A percentile compares a stretch with the other conserved stretches of the same genome.
These are phyloP conservation scores for Drosophila acutilabella DNA, from an alignment of 2,888 invertebrate genomes.

Conservation along the genomic window DNA sequence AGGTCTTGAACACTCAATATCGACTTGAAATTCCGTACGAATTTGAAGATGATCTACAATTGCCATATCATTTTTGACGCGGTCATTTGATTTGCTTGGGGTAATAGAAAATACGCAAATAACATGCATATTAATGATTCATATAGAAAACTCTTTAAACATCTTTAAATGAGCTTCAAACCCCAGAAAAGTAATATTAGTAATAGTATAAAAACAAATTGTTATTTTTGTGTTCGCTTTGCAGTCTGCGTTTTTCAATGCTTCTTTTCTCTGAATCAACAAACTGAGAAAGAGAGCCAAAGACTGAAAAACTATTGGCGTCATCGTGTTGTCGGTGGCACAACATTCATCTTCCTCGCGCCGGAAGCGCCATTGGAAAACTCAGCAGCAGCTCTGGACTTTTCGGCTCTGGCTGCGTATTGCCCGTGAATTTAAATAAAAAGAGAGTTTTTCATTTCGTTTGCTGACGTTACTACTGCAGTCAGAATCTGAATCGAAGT, in stretches of 20 bases:
- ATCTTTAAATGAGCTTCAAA: too few relatives aligned
- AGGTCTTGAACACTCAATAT: too few relatives aligned
- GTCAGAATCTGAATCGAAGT: slow-evolving; percentile 17
- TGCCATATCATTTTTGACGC: too few relatives aligned
- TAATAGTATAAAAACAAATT: not conserved
- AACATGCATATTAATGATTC: too few relatives aligned
- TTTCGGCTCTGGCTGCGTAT: slow-evolving; percentile 43
- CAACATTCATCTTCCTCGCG: slow-evolving; percentile 83
- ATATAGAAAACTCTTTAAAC: too few relatives aligned
- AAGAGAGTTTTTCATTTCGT: slow-evolving; percentile 71
- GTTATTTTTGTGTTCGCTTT: not conserved
- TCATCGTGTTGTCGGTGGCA: slow-evolving; percentile 82
- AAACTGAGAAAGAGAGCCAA: slow-evolving; percentile 37
- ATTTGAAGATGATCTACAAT: too few relatives aligned
- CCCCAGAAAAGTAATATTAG: too few relatives aligned
- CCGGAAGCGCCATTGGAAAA: slow-evolving; percentile 79
- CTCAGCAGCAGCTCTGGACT: slow-evolving; percentile 56
- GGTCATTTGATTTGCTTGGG: too few relatives aligned
- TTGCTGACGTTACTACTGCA: slow-evolving; percentile 28
- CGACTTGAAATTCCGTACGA: too few relatives aligned
- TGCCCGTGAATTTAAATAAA: slow-evolving; percentile 74
- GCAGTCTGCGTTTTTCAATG: slow-evolving; percentile 10
- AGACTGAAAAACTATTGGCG: slow-evolving; percentile 78
- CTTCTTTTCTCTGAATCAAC: slow-evolving; percentile 53
- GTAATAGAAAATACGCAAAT: too few relatives aligned